Percentiles rank a stretch among this genome's conserved stretches.
These are phyloP conservation scores for Margaritifera margaritifera DNA, from an alignment of 2,888 invertebrate genomes.

Conservation along the genomic window DNA sequence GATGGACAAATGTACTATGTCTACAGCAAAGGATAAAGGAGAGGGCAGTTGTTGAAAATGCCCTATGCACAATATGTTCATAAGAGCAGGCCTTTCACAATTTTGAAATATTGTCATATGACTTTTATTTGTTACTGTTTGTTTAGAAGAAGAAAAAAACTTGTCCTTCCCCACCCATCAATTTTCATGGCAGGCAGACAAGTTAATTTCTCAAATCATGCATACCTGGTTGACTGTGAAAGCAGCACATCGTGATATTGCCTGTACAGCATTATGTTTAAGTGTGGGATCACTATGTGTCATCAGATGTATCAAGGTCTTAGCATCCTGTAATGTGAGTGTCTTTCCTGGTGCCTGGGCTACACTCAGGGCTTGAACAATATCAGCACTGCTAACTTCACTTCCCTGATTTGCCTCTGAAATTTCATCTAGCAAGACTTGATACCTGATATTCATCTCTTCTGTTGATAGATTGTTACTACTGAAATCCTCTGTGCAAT, in stretches of 20 bases:
- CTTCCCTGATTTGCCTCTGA: constrained; percentile 13
- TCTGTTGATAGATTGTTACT: constrained; percentile 17
- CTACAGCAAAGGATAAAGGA: no score
- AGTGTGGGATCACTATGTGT: constrained; percentile 74
- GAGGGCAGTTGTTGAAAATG: no score
- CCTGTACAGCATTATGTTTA: constrained; percentile 74
- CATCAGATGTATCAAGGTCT: constrained; percentile 68
- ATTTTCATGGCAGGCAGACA: no score
- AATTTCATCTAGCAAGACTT: constrained; percentile 34
- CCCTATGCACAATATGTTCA: no score
- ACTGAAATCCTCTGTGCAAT: constrained; percentile 1
- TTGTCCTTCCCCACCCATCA: no score
- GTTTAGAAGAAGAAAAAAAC: no score
- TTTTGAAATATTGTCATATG: no score
- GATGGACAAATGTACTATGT: no score
- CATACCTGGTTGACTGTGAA: constrained; percentile 75
- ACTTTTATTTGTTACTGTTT: no score
- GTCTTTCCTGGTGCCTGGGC: constrained; percentile 48
- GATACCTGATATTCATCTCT: constrained; percentile 26
- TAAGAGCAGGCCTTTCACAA: no score
- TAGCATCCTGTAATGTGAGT: constrained; percentile 43
- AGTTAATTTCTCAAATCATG: no score
- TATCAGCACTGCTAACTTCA: constrained; percentile 38
- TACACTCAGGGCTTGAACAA: constrained; percentile 45
- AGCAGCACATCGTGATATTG: constrained; percentile 75